Evolutionary conservation across 1,140 invertebrate genomes (phyloP), one percentile per base, ranked within the genome.

Genomic region (Helicorthomorpha holstii): DNA sequence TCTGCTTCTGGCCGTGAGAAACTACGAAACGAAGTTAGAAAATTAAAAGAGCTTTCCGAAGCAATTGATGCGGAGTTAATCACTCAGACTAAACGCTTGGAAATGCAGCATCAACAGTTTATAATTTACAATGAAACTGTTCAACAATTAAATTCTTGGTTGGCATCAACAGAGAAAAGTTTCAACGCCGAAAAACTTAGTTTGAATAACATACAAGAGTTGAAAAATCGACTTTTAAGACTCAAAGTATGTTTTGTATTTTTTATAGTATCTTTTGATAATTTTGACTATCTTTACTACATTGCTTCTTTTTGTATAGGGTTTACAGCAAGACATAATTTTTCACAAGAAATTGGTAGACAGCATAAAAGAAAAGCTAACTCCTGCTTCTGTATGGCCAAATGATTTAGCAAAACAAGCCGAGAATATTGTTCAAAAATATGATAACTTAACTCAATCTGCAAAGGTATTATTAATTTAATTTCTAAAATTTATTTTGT

Each of bases 271-370:
- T 25, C 24, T 47, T 51, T n/a, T n/a, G n/a, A n/a, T 7, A 34
- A 34, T 34, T 34, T 34, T 7, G 16, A 7, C 29, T 34, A 7
- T 34, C 29, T 7, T 16, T 34, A 7, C 52, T 34, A 34, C 51
- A 54, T 56, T 50, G 27, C 24, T 62, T 63, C n/a, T n/a, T n/a
- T n/a, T n/a, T n/a, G n/a, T n/a, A 38, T 57, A 79, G 76, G 80
- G 81, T 1, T 71, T 80, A 41, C 73, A 87, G 25, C 89, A 94
- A 73, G 92, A 96, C 69, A 88, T 92, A 16, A 68, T 80, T 22
- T 83, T 85, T 0, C 85, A 95, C 61, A 92, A 91, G 64, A 73
- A 89, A 53, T 78, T 90, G 24, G 80, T 96, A 45, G 91, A 94
- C 68, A 80, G 81, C 53, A 76, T 92, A 1, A 81, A 82, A 3